Base-by-base conservation (phyloP, 2,113 vertebrate species). In the Hippotragus niger region DNA sequence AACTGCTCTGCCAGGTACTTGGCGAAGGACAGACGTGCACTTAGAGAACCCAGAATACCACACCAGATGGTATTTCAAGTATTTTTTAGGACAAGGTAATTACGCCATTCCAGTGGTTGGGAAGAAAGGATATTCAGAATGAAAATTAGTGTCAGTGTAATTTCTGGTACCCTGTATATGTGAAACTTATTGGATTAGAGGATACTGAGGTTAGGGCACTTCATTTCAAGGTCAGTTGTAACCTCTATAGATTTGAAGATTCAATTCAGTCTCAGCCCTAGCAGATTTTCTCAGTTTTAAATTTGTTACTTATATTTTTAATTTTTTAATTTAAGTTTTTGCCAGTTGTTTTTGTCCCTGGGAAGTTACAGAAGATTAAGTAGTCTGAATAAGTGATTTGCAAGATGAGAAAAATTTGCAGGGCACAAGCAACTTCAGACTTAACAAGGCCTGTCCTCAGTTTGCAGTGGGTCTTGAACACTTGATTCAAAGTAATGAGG, bases 41-140 rank as follows among this genome's bases (percentile, higher is more conserved):
- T 98, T 99, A 99, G 99, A 99, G 99, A 99, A 99, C 98, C 99
- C 99, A 17, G 99, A 99, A 89, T 99, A 99, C 99, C 99, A 99
- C 98, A 99, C 99, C 96, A 99, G 99, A 99, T 99, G 99, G 99
- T 99, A 99, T 98, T 99, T 99, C 98, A 99, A 99, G 98, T 99
- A 99, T 98, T 99, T 99, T 98, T 99, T 99, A 98, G 99, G 99
- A 98, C 99, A 99, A 99, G 99, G 99, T 99, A 99, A 99, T 98
- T 96, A 50, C 67, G 60, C 86, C 88, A 25, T 74, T 16, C 5
- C 23, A 58, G 93, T 88, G 64, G 33, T 64, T 58, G 90, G 74
- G 62, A 95, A 88, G 89, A 96, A 97, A 93, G 78, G 11, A 13
- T 50, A 94, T 93, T 93, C 94, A 64, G 1, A 88, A 31, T 47